A percentile compares a stretch with the other conserved stretches of the same genome.
Conservation (phyloP, 2,888 invertebrate species). For the Spodoptera picta region DNA sequence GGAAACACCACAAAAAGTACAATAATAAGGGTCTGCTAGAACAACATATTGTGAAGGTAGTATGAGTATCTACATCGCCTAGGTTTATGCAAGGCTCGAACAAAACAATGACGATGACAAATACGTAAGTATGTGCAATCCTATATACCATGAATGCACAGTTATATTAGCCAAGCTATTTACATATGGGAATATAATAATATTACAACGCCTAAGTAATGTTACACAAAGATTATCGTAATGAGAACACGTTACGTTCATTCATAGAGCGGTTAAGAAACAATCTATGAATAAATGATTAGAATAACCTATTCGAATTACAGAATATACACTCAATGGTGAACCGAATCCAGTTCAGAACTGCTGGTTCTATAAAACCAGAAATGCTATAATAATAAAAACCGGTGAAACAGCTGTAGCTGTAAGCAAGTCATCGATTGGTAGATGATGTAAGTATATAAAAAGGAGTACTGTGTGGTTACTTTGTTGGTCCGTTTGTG, state of each 20-base stretch:
- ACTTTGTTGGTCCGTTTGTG: conserved; percentile 56
- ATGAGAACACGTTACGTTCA: conserved; percentile 7
- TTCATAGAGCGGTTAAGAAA: conserved; percentile 8
- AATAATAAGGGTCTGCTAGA: conserved; percentile 1
- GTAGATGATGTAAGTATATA: conserved; percentile 33
- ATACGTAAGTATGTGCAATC: conserved; percentile 19
- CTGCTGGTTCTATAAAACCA: conserved; percentile 28
- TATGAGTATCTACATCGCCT: conserved; percentile 12
- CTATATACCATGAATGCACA: conserved; percentile 38
- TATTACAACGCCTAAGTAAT: conserved; percentile 16
- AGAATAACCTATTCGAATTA: background rate
- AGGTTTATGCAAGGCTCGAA: conserved; percentile 31
- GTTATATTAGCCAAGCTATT: conserved; percentile 31
- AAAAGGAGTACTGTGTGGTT: conserved; percentile 39
- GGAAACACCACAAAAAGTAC: conserved; percentile 20
- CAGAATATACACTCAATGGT: conserved; percentile 5
- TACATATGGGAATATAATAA: conserved; percentile 22
- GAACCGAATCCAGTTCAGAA: conserved; percentile 18
- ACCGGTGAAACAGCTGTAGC: conserved; percentile 24
- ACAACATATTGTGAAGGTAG: background rate
- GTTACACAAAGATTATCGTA: conserved; percentile 33
- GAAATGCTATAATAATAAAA: conserved; percentile 42
- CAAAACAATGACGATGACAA: conserved; percentile 41
- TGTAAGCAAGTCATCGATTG: conserved; percentile 5
- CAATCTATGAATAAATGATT: background rate